phyloP scores from a whole-genome alignment of 1,140 invertebrate genomes.

The Cotesia vestalis region DNA sequence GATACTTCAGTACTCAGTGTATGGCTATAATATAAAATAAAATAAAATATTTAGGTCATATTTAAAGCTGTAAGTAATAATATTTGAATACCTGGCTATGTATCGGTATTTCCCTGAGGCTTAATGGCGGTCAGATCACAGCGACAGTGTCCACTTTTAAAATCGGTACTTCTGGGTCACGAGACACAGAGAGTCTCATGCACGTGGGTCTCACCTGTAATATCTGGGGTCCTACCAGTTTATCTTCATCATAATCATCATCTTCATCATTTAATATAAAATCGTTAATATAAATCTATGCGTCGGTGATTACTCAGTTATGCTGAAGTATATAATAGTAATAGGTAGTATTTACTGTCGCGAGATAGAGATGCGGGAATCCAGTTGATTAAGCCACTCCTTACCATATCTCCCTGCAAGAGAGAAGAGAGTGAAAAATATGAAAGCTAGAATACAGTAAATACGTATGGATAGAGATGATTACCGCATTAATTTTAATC shows the following conservation, averaged over 20 bases:
- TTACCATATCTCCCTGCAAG: no score
- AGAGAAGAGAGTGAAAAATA: constrained; percentile 15
- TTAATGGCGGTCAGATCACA: not conserved
- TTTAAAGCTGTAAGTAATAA: not conserved
- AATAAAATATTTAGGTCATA: no score
- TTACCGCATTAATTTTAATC: constrained; percentile 8
- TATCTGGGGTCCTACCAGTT: no score
- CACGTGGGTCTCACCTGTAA: constrained; percentile 8
- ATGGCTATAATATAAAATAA: no score
- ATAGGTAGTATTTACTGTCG: not conserved
- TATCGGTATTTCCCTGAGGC: not conserved
- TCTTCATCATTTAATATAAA: not conserved
- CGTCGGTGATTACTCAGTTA: no score
- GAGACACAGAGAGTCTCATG: constrained; percentile 11
- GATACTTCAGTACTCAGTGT: no score
- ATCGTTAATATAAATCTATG: not conserved
- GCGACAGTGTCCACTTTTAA: constrained; percentile 27
- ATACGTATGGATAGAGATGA: not conserved
- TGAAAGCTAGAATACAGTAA: not conserved
- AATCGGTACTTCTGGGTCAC: constrained; percentile 37
- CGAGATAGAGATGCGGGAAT: constrained; percentile 5
- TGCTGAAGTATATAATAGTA: not conserved
- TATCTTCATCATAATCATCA: no score
- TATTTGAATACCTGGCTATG: not conserved
- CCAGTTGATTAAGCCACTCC: constrained; percentile 18